Conservation (phyloP, 2,888 invertebrate species). For the Noctua pronuba region DNA sequence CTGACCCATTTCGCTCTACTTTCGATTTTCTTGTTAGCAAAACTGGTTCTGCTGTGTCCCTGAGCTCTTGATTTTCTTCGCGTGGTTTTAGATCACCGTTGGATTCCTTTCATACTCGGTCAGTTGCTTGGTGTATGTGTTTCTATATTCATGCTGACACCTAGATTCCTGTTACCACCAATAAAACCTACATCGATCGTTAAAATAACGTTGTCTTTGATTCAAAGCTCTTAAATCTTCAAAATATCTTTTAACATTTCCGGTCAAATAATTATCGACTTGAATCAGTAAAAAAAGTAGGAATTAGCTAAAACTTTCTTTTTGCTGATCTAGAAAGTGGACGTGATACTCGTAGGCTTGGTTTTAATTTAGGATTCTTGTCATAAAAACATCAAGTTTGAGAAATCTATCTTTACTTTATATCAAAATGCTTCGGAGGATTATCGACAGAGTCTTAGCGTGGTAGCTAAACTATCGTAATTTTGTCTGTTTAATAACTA, state of each 20-base stretch:
- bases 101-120: not conserved
- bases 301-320: constrained; percentile 29
- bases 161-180: not conserved
- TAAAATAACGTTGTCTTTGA: constrained; percentile 3
- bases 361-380: constrained; percentile 10
- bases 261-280: constrained; percentile 13
- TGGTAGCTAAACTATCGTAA: not conserved
- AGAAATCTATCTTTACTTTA: not conserved
- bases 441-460: not conserved
- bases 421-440: not conserved
- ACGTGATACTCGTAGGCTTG: not conserved
- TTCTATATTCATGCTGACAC: not conserved
- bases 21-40: constrained; percentile 3
- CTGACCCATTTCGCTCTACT: not conserved
- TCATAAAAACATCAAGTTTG: not conserved
- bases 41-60: not conserved
- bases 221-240: not conserved
- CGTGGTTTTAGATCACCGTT: not conserved
- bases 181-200: not conserved
- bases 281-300: constrained; percentile 5
- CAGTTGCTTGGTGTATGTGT: not conserved
- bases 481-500: not conserved
- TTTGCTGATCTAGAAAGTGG: constrained; percentile 30
- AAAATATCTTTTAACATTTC: constrained; percentile 12
- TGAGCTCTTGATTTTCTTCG: not conserved